phyloP scores from a whole-genome alignment of 2,797 vertebrate species.

The Takifugu rubripes region DNA sequence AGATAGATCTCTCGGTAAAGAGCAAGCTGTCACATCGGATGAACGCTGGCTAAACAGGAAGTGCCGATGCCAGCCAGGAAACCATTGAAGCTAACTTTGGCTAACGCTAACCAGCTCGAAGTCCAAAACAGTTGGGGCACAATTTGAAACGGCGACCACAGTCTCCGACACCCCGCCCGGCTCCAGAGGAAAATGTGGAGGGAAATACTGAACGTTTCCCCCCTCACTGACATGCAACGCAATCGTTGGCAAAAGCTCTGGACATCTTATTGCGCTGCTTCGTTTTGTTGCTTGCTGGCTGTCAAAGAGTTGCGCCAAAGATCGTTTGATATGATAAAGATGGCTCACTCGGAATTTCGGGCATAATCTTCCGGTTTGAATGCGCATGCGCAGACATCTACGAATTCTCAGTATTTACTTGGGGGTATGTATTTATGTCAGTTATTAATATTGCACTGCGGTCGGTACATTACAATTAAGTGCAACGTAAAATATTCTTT shows the following conservation, averaged over 20 bases:
- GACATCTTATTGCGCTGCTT: conserved; percentile 71
- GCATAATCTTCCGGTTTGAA: conserved; percentile 46
- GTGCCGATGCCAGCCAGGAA: conserved; percentile 30
- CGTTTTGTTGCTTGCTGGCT: conserved; percentile 43
- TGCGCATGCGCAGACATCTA: background rate
- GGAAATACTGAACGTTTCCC: background rate
- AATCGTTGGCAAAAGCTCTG: conserved; percentile 41
- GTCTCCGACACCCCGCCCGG: conserved; percentile 31
- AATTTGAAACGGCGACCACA: conserved; percentile 19
- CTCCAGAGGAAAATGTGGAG: conserved; percentile 4
- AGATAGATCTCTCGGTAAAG: background rate
- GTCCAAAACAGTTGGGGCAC: conserved; percentile 59
- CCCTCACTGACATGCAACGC: background rate
- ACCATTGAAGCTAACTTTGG: conserved; percentile 46
- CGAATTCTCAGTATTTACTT: no score
- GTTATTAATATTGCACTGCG: no score
- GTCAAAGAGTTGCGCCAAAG: conserved; percentile 67
- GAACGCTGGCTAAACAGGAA: conserved; percentile 39
- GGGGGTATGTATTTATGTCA: no score
- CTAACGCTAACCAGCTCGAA: conserved; percentile 65
- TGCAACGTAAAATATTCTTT: no score
- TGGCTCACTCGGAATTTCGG: conserved; percentile 41
- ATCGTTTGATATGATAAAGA: conserved; percentile 49
- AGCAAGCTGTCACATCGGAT: conserved; percentile 25
- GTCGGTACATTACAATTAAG: no score